These are phyloP conservation scores for Andrena bicolor DNA, from an alignment of 2,888 invertebrate species.

Conservation along the genomic window DNA sequence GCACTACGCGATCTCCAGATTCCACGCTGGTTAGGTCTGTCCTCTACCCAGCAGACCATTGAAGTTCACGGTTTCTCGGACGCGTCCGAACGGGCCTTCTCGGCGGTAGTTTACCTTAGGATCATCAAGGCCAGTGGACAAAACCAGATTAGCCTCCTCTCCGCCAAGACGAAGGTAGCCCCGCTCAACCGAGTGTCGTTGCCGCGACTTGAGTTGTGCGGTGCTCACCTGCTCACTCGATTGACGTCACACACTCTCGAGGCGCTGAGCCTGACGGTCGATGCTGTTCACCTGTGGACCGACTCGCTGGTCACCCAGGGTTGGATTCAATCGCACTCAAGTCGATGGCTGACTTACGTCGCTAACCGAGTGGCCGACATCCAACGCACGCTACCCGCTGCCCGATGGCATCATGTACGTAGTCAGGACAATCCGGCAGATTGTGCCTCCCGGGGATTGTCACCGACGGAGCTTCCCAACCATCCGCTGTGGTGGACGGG, in stretches of 20 bases:
- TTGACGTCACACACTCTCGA: too few species aligned
- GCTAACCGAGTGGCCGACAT: neutral
- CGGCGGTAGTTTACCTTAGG: conserved; percentile 43
- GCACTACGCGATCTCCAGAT: too few species aligned
- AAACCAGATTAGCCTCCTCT: neutral
- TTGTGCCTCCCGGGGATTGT: neutral
- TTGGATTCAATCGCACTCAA: neutral
- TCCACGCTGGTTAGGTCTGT: too few species aligned
- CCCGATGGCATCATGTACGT: neutral
- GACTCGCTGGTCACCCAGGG: neutral
- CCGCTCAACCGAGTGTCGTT: conserved; percentile 36
- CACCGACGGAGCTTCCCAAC: neutral
- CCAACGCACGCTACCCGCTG: neutral
- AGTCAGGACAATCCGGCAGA: neutral
- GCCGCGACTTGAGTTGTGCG: neutral
- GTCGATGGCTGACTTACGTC: neutral
- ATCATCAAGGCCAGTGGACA: neutral
- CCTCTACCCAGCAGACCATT: neutral
- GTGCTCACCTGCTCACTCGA: neutral
- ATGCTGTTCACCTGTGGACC: neutral
- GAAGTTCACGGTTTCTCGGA: conserved; percentile 63
- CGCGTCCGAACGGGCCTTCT: conserved; percentile 57
- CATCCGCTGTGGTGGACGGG: neutral
- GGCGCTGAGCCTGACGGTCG: too few species aligned
- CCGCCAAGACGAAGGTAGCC: conserved; percentile 51